These are phyloP conservation scores for Drosophila pallidifrons DNA, from an alignment of 1,140 invertebrate species.

Conservation along the genomic window DNA sequence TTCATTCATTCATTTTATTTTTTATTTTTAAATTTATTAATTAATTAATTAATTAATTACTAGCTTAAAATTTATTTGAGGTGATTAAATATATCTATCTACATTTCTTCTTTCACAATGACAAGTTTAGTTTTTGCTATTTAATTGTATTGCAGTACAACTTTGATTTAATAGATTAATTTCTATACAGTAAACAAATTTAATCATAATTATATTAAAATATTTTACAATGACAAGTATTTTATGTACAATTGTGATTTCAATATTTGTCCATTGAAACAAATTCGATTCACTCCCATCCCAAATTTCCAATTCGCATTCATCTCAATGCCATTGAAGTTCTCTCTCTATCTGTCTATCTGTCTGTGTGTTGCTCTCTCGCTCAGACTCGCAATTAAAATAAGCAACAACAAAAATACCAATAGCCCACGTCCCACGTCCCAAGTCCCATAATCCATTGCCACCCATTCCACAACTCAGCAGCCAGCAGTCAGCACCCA, in stretches of 20 bases:
- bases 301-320: neutral
- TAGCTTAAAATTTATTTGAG: too few relatives aligned
- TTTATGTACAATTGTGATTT: neutral
- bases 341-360: neutral
- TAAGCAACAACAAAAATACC: slow-evolving; percentile 33
- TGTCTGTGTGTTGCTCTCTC: neutral
- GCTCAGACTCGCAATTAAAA: slow-evolving; percentile 57
- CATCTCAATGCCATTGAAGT: neutral
- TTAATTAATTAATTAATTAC: too few relatives aligned
- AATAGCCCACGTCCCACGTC: slow-evolving; percentile 10
- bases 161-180: too few relatives aligned
- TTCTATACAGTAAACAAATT: too few relatives aligned
- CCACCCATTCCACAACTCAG: slow-evolving; percentile 3
- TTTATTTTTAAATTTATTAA: too few relatives aligned
- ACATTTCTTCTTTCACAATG: too few relatives aligned
- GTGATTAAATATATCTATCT: too few relatives aligned
- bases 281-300: neutral
- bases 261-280: neutral
- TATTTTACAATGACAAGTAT: too few relatives aligned
- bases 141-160: too few relatives aligned
- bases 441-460: neutral
- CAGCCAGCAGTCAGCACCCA: slow-evolving; percentile 5
- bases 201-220: too few relatives aligned
- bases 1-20: too few relatives aligned
- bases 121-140: too few relatives aligned